Conservation (phyloP, 2,797 vertebrate genomes). For the Schizopygopsis malacanthus region DNA sequence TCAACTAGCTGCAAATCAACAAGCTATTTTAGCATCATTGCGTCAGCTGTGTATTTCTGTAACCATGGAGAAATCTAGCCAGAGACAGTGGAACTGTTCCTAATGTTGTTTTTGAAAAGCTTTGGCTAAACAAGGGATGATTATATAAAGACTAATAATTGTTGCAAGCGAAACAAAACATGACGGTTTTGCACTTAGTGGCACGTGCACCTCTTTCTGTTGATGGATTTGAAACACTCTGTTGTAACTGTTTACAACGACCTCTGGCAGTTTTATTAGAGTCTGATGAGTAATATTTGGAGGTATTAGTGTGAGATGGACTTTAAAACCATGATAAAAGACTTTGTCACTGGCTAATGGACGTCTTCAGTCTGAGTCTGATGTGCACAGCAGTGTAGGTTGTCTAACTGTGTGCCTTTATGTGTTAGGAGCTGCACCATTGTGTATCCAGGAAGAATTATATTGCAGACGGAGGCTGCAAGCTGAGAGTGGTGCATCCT, state of each 20-base stretch:
- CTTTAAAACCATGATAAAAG: conserved; percentile 7
- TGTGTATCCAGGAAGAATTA: conserved; percentile 92
- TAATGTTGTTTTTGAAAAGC: conserved; percentile 39
- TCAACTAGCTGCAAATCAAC: conserved; percentile 54
- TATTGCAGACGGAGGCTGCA: conserved; percentile 79
- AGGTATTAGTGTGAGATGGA: background rate
- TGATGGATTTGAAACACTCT: conserved; percentile 13
- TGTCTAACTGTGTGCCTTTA: conserved; percentile 7
- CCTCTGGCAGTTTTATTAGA: conserved; percentile 11
- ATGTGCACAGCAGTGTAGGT: background rate
- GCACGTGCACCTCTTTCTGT: background rate
- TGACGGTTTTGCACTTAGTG: conserved; percentile 30
- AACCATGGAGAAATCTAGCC: conserved; percentile 60
- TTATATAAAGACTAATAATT: conserved; percentile 35
- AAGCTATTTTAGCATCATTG: conserved; percentile 35
- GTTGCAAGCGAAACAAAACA: conserved; percentile 11
- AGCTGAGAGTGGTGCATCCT: conserved; percentile 85
- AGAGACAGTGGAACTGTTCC: conserved; percentile 49
- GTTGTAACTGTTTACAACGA: background rate
- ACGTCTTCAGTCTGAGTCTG: background rate
- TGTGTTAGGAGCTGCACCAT: conserved; percentile 83
- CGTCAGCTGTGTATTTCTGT: conserved; percentile 61
- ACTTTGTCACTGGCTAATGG: conserved; percentile 5
- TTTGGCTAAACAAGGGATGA: conserved; percentile 31
- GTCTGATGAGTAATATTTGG: conserved; percentile 9